phyloP scores from a whole-genome alignment of 2,113 vertebrate genomes.

The Toxotes chatareus region DNA sequence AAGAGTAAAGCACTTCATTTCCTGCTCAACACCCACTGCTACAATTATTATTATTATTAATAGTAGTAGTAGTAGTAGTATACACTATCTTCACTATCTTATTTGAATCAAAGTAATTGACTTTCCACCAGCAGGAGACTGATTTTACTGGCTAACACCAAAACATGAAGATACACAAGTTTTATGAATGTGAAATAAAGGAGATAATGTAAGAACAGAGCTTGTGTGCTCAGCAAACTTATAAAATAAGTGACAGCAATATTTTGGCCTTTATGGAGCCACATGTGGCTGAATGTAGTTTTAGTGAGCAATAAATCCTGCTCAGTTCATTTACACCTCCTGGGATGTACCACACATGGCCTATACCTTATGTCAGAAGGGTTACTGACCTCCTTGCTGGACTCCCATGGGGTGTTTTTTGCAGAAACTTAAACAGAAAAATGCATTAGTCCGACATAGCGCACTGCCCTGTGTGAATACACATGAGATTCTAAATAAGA shows the following conservation, averaged over 20 bases:
- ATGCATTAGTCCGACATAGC: neutral
- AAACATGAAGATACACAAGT: neutral
- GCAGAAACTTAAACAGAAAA: neutral
- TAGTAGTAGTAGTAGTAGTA: no score
- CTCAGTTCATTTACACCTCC: neutral
- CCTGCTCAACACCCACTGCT: neutral
- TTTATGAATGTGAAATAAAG: slow-evolving; percentile 20
- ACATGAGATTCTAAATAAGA: neutral
- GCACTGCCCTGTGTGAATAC: neutral
- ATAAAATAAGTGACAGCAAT: slow-evolving; percentile 11
- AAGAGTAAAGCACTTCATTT: neutral
- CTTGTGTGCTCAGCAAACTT: slow-evolving; percentile 7
- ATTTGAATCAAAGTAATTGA: slow-evolving; percentile 20
- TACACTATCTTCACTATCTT: neutral
- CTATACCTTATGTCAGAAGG: neutral
- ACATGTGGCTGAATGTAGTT: neutral
- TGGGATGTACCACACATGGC: neutral
- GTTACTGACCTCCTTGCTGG: neutral
- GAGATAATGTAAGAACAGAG: neutral
- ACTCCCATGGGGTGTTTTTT: neutral
- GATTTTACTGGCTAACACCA: neutral
- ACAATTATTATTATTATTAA: no score
- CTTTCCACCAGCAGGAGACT: neutral
- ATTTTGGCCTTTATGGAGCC: slow-evolving; percentile 3
- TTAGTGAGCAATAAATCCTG: neutral